phyloP scores from a whole-genome alignment of 2,888 invertebrate genomes.

The Phytoseiulus persimilis region DNA sequence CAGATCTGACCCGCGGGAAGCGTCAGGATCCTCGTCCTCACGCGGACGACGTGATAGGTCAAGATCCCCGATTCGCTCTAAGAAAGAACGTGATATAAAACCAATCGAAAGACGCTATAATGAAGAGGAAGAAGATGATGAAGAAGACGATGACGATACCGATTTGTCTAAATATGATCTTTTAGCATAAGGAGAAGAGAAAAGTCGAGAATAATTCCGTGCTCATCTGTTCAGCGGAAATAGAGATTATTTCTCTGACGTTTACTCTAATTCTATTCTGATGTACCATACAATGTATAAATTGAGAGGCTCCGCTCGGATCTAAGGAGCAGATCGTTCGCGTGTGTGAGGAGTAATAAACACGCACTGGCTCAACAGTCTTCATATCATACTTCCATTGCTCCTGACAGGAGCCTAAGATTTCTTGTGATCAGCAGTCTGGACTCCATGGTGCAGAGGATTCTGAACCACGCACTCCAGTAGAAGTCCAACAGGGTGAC shows the following conservation, averaged over 20 bases:
- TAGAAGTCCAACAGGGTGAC: too few species aligned
- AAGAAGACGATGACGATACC: conserved; percentile 54
- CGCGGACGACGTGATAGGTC: background rate
- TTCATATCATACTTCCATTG: background rate
- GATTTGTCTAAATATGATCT: conserved; percentile 71
- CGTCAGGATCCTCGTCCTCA: background rate
- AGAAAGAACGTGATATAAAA: background rate
- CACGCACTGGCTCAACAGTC: background rate
- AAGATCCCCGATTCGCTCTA: background rate
- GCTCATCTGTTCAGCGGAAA: background rate
- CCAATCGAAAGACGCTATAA: conserved; percentile 51
- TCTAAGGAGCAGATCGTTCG: background rate
- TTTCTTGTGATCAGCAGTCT: too few species aligned
- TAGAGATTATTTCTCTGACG: background rate
- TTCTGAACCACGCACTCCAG: too few species aligned
- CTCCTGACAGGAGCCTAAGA: too few species aligned
- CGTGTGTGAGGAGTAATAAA: background rate
- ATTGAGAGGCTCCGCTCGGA: background rate
- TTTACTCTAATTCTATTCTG: background rate
- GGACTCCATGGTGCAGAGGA: too few species aligned
- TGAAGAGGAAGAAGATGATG: conserved; percentile 57
- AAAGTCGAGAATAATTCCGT: background rate
- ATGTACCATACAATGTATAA: background rate
- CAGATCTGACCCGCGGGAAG: background rate
- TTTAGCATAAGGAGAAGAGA: conserved; percentile 11